phyloP scores from a whole-genome alignment of 2,888 invertebrate species.

The Meteorus cinctellus region DNA sequence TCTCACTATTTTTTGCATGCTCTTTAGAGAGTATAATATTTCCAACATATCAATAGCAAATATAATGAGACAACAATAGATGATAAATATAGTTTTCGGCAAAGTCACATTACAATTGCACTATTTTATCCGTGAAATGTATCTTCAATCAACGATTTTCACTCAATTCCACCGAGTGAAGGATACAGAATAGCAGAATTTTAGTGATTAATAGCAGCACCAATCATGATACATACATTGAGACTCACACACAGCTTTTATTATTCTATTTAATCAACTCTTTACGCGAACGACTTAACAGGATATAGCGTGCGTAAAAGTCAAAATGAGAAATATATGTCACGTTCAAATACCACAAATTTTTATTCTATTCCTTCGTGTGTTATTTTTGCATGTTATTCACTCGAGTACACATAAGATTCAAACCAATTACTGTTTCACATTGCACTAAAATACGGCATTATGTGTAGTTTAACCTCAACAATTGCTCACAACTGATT shows the following conservation, averaged over 20 bases:
- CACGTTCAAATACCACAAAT: not conserved
- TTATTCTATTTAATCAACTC: slow-evolving; percentile 33
- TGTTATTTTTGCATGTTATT: not conserved
- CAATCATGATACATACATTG: slow-evolving; percentile 31
- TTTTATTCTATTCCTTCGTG: not conserved
- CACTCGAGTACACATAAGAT: not conserved
- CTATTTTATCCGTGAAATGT: slow-evolving; percentile 15
- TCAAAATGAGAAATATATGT: slow-evolving; percentile 11
- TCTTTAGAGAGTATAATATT: not conserved
- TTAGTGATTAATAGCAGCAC: slow-evolving; percentile 25
- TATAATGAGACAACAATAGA: too few relatives aligned
- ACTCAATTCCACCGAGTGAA: not conserved
- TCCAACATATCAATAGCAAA: too few relatives aligned
- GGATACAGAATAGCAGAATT: slow-evolving; percentile 20
- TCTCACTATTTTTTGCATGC: not conserved
- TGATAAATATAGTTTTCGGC: too few relatives aligned
- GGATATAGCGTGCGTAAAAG: slow-evolving; percentile 15
- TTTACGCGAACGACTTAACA: slow-evolving; percentile 11
- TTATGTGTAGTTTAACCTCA: too few relatives aligned
- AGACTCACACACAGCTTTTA: slow-evolving; percentile 26
- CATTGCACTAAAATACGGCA: not conserved
- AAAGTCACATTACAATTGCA: not conserved
- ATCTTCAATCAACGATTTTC: not conserved
- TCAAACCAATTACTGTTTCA: slow-evolving; percentile 15
- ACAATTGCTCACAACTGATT: too few relatives aligned